A percentile compares a stretch with the other conserved stretches of the same genome.
phyloP scores from a whole-genome alignment of 2,888 invertebrate genomes.

The Enchytraeus crypticus region DNA sequence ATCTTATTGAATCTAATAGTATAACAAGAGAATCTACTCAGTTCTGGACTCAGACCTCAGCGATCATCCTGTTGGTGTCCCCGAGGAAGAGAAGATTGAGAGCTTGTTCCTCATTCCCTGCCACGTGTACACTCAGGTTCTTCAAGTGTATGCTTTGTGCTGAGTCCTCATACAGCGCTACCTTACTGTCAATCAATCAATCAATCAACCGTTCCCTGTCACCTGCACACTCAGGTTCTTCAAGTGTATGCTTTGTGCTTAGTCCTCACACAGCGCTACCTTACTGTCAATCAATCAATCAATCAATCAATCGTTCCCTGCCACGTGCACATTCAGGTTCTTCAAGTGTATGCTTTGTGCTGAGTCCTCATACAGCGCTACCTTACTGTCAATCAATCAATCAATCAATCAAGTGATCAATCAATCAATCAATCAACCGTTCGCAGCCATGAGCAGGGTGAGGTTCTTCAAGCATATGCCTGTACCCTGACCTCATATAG shows the following conservation, averaged over 20 bases:
- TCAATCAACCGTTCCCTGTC: slow-evolving; percentile 32
- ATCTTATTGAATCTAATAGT: too few species aligned
- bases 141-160: slow-evolving; percentile 49
- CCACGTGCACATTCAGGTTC: slow-evolving; percentile 46
- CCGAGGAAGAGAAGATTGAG: slow-evolving; percentile 48
- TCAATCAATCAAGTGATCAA: neutral
- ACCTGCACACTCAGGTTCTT: slow-evolving; percentile 47
- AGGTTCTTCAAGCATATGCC: too few species aligned
- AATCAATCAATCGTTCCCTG: slow-evolving; percentile 29
- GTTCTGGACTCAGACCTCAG: slow-evolving; percentile 45
- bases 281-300: slow-evolving; percentile 33
- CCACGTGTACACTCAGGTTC: slow-evolving; percentile 46
- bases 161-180: slow-evolving; percentile 46
- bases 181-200: slow-evolving; percentile 36
- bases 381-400: slow-evolving; percentile 36
- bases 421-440: too few species aligned
- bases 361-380: slow-evolving; percentile 46
- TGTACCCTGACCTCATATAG: too few species aligned
- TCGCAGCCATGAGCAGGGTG: neutral
- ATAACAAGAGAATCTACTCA: too few species aligned
- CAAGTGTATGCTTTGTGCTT: slow-evolving; percentile 48
- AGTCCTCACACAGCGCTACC: slow-evolving; percentile 47
- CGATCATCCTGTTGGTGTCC: slow-evolving; percentile 50
- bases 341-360: slow-evolving; percentile 49
- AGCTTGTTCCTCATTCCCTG: slow-evolving; percentile 46